These are phyloP conservation scores for Drosophila quinaria DNA, from an alignment of 2,888 invertebrate species.

Conservation along the genomic window DNA sequence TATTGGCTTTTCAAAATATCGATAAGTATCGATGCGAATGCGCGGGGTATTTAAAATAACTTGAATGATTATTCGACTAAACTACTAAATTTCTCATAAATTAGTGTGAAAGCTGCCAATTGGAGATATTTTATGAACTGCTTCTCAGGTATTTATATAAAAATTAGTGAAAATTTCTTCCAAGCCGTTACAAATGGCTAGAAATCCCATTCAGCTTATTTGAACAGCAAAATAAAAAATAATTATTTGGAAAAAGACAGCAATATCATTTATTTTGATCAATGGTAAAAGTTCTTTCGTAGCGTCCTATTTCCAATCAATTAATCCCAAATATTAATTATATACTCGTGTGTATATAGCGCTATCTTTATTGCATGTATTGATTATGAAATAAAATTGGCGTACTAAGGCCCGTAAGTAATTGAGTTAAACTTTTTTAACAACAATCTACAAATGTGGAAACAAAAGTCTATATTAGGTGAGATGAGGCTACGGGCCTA, in stretches of 20 bases:
- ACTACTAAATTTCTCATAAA: no score
- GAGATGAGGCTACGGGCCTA: slow-evolving; percentile 20
- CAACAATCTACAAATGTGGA: slow-evolving; percentile 25
- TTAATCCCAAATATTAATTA: slow-evolving; percentile 59
- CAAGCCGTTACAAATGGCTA: neutral
- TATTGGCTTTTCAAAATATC: neutral
- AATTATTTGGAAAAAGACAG: slow-evolving; percentile 43
- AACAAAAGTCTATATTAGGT: slow-evolving; percentile 19
- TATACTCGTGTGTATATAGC: slow-evolving; percentile 64
- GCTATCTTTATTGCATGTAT: slow-evolving; percentile 76
- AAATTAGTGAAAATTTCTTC: neutral
- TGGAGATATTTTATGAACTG: no score
- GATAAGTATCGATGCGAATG: neutral
- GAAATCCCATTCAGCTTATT: neutral
- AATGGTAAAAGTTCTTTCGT: slow-evolving; percentile 51
- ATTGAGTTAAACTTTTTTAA: slow-evolving; percentile 41
- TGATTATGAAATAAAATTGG: slow-evolving; percentile 68
- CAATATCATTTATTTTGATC: slow-evolving; percentile 57
- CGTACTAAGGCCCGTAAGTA: slow-evolving; percentile 40
- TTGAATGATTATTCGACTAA: no score
- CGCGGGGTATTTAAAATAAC: slow-evolving; percentile 7
- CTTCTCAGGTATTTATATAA: neutral
- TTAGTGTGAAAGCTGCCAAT: no score
- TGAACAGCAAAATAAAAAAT: slow-evolving; percentile 5
- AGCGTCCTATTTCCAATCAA: slow-evolving; percentile 44